Conservation (phyloP, 2,113 vertebrate species). For the Vulpes lagopus region DNA sequence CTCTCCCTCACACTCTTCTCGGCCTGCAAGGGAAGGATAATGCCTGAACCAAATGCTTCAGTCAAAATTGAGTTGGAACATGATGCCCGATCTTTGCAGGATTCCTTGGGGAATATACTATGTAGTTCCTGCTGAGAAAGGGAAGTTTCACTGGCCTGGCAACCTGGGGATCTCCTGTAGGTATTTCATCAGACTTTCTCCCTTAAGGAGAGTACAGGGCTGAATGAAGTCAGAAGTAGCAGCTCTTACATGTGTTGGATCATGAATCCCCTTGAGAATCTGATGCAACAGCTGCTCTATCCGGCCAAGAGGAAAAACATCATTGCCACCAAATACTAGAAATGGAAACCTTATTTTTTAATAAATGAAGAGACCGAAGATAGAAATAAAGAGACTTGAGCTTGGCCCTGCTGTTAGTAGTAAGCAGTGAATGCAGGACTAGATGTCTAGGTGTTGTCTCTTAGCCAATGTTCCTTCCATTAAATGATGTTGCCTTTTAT, state of each 20-base stretch:
- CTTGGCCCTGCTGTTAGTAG: background rate
- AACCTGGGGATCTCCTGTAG: background rate
- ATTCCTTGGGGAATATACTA: background rate
- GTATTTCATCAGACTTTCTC: constrained; percentile 20
- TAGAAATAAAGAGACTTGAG: background rate
- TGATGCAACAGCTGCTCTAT: background rate
- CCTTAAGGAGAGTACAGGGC: background rate
- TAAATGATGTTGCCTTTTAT: background rate
- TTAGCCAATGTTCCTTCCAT: background rate
- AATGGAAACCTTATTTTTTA: background rate
- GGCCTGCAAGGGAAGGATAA: background rate
- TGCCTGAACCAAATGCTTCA: background rate
- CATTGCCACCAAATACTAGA: background rate
- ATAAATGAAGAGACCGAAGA: background rate
- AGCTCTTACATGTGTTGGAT: background rate
- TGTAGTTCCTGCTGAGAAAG: background rate
- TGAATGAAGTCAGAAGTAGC: background rate
- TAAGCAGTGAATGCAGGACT: background rate
- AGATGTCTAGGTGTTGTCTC: background rate
- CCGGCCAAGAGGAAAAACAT: background rate
- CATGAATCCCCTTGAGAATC: constrained; percentile 5
- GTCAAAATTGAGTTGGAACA: background rate
- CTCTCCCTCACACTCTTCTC: background rate
- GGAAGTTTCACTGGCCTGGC: background rate
- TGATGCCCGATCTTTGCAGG: background rate